These are phyloP conservation scores for Parauchenoglanis ngamensis DNA, from an alignment of 2,797 vertebrate genomes.

Conservation along the genomic window DNA sequence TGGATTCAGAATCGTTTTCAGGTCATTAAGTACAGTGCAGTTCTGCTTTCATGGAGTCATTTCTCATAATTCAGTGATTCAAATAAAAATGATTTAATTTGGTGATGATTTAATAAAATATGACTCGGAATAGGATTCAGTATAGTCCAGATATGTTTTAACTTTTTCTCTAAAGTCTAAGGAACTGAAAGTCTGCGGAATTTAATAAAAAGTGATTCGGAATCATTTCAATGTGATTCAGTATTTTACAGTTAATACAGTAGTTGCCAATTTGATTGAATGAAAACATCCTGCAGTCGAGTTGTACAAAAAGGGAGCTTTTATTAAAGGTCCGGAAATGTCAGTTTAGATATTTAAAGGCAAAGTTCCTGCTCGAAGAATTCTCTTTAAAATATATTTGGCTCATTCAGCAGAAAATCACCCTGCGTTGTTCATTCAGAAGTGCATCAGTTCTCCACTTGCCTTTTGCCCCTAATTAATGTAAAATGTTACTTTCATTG, in stretches of 20 bases:
- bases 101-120: too few relatives aligned
- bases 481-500: not conserved
- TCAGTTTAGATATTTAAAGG: not conserved
- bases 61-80: not conserved
- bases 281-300: not conserved
- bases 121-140: not conserved
- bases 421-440: not conserved
- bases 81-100: too few relatives aligned
- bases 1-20: not conserved
- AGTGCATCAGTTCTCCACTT: too few relatives aligned
- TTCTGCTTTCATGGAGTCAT: not conserved
- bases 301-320: not conserved
- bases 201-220: not conserved
- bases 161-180: too few relatives aligned
- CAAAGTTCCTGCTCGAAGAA: not conserved
- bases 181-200: too few relatives aligned
- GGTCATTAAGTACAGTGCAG: not conserved
- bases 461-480: not conserved
- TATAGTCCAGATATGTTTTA: not conserved
- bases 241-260: too few relatives aligned
- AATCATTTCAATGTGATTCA: not conserved
- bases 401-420: not conserved
- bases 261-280: not conserved
- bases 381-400: slow-evolving; percentile 1
- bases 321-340: slow-evolving; percentile 14